Conservation (phyloP, 2,888 invertebrate genomes). For the Nasonovia ribisnigri region DNA sequence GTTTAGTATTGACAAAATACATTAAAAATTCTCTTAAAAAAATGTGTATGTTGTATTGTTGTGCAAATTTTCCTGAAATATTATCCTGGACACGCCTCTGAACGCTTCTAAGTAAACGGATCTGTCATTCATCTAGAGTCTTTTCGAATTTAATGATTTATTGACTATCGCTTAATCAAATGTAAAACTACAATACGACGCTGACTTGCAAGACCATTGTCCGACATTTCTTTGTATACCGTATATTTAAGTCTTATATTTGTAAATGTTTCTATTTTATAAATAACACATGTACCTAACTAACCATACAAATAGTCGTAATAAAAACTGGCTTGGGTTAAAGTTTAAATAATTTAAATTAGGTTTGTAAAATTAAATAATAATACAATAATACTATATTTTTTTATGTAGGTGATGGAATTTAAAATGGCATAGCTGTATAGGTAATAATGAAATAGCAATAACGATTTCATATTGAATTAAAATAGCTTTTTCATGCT, state of each 20-base stretch:
- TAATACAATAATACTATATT: neutral
- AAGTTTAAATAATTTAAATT: slow-evolving; percentile 28
- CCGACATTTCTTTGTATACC: neutral
- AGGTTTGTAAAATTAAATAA: neutral
- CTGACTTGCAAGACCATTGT: neutral
- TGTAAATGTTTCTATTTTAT: neutral
- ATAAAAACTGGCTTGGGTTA: neutral
- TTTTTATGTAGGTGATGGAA: slow-evolving; percentile 21
- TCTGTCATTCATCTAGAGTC: neutral
- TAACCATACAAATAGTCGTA: neutral
- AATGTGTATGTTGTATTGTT: neutral
- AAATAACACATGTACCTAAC: neutral
- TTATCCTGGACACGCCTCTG: no score
- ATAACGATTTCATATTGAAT: slow-evolving; percentile 51
- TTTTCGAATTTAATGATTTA: neutral
- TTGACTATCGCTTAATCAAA: neutral
- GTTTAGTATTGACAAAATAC: no score
- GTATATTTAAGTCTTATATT: neutral
- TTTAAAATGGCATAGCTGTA: slow-evolving; percentile 36
- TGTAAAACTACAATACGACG: neutral
- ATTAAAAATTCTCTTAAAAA: neutral
- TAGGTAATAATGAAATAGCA: slow-evolving; percentile 43
- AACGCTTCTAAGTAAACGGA: neutral
- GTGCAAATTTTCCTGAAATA: no score
- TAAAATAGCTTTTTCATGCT: slow-evolving; percentile 57